Evolutionary conservation across 2,888 invertebrate genomes (phyloP).

Genomic region (Alloplasta piceator): DNA sequence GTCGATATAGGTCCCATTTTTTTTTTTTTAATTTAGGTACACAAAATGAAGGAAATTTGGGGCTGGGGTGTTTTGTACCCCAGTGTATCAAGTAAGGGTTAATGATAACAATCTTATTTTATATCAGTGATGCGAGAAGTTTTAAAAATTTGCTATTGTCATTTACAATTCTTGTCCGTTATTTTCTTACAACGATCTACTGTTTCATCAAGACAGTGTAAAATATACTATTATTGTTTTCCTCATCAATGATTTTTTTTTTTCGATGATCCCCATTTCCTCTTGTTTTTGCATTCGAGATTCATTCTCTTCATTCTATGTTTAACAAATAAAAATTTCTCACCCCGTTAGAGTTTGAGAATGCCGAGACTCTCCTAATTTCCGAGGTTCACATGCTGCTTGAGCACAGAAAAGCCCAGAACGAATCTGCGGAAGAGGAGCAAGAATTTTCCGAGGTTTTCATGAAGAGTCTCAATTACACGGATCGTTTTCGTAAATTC

Average conservation of each 20-base stretch:
- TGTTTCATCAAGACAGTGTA: conserved; percentile 5
- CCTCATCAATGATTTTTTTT: not conserved
- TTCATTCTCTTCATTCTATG: not conserved
- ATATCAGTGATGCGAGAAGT: not conserved
- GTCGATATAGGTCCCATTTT: no score
- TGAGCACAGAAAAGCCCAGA: conserved; percentile 98
- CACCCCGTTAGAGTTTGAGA: conserved; percentile 93
- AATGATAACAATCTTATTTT: no score
- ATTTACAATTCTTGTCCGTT: not conserved
- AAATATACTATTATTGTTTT: conserved; percentile 34
- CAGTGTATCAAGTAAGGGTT: no score
- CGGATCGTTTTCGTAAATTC: conserved; percentile 97
- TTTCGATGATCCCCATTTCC: not conserved
- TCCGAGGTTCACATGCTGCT: conserved; percentile 98
- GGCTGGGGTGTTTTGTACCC: no score
- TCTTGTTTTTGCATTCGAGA: not conserved
- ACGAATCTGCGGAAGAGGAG: conserved; percentile 98
- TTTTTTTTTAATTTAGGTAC: no score
- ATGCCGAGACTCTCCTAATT: conserved; percentile 97
- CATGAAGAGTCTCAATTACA: conserved; percentile 98
- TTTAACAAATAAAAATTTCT: conserved; percentile 48
- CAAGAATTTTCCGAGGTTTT: conserved; percentile 99
- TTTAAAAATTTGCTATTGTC: not conserved
- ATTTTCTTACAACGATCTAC: conserved; percentile 13
- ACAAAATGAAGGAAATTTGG: no score